These are phyloP conservation scores for Drosophila kanapiae DNA, from an alignment of 1,140 invertebrate genomes.

Conservation along the genomic window DNA sequence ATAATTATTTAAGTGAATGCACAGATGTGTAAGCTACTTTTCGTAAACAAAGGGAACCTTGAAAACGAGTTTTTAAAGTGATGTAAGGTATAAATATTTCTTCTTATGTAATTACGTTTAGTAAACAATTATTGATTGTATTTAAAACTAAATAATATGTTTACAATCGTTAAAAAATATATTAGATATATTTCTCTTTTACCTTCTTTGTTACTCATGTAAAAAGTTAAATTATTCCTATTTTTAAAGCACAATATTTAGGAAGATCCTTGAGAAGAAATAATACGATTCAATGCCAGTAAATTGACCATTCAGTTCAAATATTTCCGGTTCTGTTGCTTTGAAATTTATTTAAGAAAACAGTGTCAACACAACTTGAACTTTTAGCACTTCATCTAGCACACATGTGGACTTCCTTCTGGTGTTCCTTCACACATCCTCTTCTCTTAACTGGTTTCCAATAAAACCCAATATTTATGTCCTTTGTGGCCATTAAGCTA, in stretches of 20 bases:
- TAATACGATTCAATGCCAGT: neutral
- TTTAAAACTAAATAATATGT: too few species aligned
- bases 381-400: neutral
- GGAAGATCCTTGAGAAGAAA: neutral
- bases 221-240: too few species aligned
- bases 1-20: neutral
- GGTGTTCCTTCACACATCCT: neutral
- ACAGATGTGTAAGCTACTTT: neutral
- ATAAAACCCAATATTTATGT: neutral
- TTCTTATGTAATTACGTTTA: neutral
- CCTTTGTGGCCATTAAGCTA: neutral
- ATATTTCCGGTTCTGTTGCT: conserved; percentile 3
- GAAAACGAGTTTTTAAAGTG: neutral
- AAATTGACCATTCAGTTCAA: conserved; percentile 4
- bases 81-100: neutral
- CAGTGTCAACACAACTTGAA: neutral
- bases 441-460: neutral
- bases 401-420: conserved; percentile 5
- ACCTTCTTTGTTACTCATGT: neutral
- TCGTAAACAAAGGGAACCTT: too few species aligned
- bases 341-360: neutral
- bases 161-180: too few species aligned
- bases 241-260: neutral
- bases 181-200: neutral
- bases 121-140: too few species aligned